These are phyloP conservation scores for Catocala sponsa DNA, from an alignment of 2,888 invertebrate species.

Conservation along the genomic window DNA sequence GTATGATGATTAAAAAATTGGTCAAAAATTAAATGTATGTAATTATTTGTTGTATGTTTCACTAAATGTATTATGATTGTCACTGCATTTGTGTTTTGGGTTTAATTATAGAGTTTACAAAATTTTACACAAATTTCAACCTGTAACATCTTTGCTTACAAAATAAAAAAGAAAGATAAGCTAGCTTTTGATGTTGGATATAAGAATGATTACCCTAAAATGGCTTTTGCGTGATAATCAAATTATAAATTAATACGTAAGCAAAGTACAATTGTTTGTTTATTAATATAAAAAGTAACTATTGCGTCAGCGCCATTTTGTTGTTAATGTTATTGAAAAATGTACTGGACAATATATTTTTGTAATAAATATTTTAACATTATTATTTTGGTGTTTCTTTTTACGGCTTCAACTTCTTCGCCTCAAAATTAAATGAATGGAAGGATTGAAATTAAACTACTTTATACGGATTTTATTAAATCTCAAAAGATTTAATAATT, in stretches of 20 bases:
- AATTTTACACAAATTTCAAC: background rate
- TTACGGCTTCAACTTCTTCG: too few species aligned
- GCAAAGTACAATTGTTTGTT: constrained; percentile 46
- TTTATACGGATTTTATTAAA: too few species aligned
- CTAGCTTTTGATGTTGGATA: too few species aligned
- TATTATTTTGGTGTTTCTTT: constrained; percentile 14
- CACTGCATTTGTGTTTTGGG: constrained; percentile 13
- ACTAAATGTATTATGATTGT: constrained; percentile 23
- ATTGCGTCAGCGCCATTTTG: constrained; percentile 44
- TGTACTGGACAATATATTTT: constrained; percentile 58
- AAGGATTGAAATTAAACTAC: too few species aligned
- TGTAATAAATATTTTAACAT: constrained; percentile 57
- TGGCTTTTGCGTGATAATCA: constrained; percentile 1
- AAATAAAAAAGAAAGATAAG: too few species aligned
- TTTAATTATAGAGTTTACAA: background rate
- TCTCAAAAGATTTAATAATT: too few species aligned
- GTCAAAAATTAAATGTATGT: background rate
- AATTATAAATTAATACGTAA: constrained; percentile 32
- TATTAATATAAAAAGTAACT: constrained; percentile 33
- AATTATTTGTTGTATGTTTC: constrained; percentile 33
- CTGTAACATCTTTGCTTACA: background rate
- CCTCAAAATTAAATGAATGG: too few species aligned
- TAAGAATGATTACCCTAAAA: background rate
- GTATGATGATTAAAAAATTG: too few species aligned
- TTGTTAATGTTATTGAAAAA: constrained; percentile 61